Percentiles rank a stretch among this genome's conserved stretches.
Evolutionary conservation across 1,140 invertebrate species (phyloP).

Genomic region (Atopsyche davidsoni): DNA sequence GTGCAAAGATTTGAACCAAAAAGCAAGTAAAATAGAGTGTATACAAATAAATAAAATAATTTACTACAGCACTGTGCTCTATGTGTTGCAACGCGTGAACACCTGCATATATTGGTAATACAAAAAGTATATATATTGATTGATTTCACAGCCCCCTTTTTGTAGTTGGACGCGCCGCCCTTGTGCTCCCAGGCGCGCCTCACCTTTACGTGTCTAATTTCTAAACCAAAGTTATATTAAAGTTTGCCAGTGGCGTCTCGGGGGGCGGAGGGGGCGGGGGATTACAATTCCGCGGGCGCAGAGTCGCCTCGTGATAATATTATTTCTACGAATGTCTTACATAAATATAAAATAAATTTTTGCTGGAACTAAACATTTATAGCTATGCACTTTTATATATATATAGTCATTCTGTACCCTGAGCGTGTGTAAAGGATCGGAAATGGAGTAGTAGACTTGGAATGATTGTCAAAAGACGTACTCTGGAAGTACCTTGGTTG

Average conservation of each 20-base stretch:
- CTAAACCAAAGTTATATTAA: conserved; percentile 32
- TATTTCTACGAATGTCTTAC: neutral
- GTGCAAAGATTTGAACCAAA: neutral
- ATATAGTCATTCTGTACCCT: no score
- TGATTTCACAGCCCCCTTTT: neutral
- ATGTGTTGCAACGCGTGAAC: no score
- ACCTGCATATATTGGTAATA: neutral
- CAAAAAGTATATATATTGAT: conserved; percentile 1
- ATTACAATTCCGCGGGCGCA: conserved; percentile 28
- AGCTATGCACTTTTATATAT: no score
- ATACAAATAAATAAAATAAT: no score
- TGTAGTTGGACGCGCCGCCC: conserved; percentile 4
- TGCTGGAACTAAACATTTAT: no score
- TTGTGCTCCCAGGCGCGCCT: conserved; percentile 26
- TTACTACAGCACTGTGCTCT: no score
- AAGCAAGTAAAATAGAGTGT: neutral
- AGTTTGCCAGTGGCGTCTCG: conserved; percentile 30
- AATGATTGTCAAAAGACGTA: no score
- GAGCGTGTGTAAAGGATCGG: no score
- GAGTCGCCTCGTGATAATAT: conserved; percentile 1
- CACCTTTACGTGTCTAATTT: conserved; percentile 33
- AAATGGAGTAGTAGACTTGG: no score
- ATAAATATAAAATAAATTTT: no score
- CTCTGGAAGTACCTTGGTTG: no score
- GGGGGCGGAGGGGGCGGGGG: conserved; percentile 14